These are phyloP conservation scores for Ictalurus punctatus DNA, from an alignment of 2,113 vertebrate species.

Conservation along the genomic window DNA sequence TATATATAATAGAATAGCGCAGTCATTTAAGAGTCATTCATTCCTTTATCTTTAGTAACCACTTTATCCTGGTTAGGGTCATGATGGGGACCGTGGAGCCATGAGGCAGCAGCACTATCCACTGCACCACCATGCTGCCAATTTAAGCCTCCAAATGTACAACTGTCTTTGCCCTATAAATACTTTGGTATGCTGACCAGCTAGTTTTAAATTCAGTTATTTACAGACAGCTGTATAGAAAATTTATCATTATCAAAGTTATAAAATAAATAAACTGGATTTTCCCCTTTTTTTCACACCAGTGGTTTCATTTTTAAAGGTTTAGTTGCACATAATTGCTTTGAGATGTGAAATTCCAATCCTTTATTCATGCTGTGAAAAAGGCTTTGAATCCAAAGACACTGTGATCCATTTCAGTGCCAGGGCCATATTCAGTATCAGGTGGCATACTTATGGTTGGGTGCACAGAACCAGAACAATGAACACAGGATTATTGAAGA, in stretches of 20 bases:
- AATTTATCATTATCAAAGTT: not conserved
- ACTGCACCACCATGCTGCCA: too few species aligned
- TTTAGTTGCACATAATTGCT: conserved; percentile 40
- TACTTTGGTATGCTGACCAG: not conserved
- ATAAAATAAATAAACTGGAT: not conserved
- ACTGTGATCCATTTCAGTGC: conserved; percentile 48
- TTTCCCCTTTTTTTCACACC: not conserved
- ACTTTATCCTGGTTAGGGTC: not conserved
- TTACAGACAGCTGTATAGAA: not conserved
- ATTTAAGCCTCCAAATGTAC: not conserved
- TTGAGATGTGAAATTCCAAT: conserved; percentile 33
- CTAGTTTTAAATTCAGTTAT: not conserved
- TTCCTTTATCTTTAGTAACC: not conserved
- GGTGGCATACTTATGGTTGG: conserved; percentile 36
- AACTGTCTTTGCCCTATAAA: not conserved
- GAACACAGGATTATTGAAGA: conserved; percentile 49
- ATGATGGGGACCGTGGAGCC: not conserved
- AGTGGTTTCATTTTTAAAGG: conserved; percentile 40
- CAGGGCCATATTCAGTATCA: conserved; percentile 39
- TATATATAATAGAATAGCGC: not conserved
- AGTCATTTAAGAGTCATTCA: not conserved
- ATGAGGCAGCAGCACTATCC: too few species aligned
- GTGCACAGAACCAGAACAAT: conserved; percentile 41
- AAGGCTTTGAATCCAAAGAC: conserved; percentile 34
- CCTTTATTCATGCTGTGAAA: conserved; percentile 34